Conservation (phyloP, 2,888 invertebrate genomes). For the Parnassius glacialis region DNA sequence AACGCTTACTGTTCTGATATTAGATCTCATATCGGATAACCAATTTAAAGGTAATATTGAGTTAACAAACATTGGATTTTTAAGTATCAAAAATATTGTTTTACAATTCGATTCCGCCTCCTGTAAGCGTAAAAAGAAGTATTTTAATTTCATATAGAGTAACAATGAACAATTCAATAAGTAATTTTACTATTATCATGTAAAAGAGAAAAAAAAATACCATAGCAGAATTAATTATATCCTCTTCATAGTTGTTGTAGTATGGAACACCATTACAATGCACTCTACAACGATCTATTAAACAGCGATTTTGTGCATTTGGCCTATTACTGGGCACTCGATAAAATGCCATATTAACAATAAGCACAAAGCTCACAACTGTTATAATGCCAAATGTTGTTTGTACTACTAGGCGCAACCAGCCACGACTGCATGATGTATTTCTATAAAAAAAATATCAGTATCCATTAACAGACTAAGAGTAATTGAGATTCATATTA, state of each 20-base stretch:
- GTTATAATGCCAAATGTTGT: slow-evolving; percentile 57
- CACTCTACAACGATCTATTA: slow-evolving; percentile 46
- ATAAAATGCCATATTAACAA: slow-evolving; percentile 51
- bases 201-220: slow-evolving; percentile 39
- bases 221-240: slow-evolving; percentile 47
- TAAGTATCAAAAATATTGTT: slow-evolving; percentile 44
- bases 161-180: too few relatives aligned
- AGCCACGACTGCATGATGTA: slow-evolving; percentile 62
- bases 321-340: slow-evolving; percentile 29
- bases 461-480: too few relatives aligned
- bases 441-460: slow-evolving; percentile 42
- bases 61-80: slow-evolving; percentile 48
- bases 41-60: slow-evolving; percentile 52
- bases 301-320: slow-evolving; percentile 36
- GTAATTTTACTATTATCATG: too few relatives aligned
- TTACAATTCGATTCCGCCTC: slow-evolving; percentile 44
- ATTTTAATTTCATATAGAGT: background rate
- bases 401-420: slow-evolving; percentile 60
- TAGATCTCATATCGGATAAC: slow-evolving; percentile 45
- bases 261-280: slow-evolving; percentile 48
- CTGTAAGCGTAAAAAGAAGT: slow-evolving; percentile 45
- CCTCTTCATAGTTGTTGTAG: slow-evolving; percentile 43
- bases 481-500: too few relatives aligned
- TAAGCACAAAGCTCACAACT: slow-evolving; percentile 60
- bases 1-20: slow-evolving; percentile 50